Percentiles rank a stretch among this genome's conserved stretches.
phyloP scores from a whole-genome alignment of 2,113 vertebrate species.

The Ariopsis seemanni region DNA sequence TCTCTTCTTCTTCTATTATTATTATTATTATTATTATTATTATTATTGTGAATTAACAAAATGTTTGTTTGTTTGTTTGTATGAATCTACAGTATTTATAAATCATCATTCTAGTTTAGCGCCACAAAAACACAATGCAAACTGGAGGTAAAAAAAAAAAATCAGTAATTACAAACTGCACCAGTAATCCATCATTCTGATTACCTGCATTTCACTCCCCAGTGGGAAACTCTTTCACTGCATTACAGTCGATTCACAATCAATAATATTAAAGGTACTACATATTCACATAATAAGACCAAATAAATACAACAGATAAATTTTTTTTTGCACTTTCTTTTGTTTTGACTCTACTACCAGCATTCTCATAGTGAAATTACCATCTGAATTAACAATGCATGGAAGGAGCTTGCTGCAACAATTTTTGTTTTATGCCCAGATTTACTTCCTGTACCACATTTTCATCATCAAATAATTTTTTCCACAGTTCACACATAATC shows the following conservation, averaged over 20 bases:
- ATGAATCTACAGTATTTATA: not conserved
- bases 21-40: not conserved
- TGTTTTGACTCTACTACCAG: not conserved
- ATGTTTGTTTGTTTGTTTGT: not conserved
- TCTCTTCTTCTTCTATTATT: not conserved
- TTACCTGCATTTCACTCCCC: constrained; percentile 13
- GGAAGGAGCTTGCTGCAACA: not conserved
- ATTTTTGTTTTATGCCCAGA: not conserved
- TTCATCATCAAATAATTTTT: constrained; percentile 23
- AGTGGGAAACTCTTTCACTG: not conserved
- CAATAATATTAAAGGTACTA: not conserved
- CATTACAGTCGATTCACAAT: not conserved
- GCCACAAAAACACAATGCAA: constrained; percentile 3
- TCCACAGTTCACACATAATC: constrained; percentile 34
- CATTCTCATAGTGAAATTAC: not conserved
- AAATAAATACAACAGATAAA: not conserved
- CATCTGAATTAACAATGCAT: not conserved
- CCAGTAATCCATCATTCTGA: constrained; percentile 24
- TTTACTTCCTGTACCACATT: not conserved
- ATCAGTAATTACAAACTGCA: constrained; percentile 7
- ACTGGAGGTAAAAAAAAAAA: not conserved
- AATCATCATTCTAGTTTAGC: not conserved
- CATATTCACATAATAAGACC: constrained; percentile 1
- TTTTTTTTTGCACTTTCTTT: not conserved
- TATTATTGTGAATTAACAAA: not conserved